phyloP scores from a whole-genome alignment of 2,113 vertebrate genomes.

The Corythaeola cristata region DNA sequence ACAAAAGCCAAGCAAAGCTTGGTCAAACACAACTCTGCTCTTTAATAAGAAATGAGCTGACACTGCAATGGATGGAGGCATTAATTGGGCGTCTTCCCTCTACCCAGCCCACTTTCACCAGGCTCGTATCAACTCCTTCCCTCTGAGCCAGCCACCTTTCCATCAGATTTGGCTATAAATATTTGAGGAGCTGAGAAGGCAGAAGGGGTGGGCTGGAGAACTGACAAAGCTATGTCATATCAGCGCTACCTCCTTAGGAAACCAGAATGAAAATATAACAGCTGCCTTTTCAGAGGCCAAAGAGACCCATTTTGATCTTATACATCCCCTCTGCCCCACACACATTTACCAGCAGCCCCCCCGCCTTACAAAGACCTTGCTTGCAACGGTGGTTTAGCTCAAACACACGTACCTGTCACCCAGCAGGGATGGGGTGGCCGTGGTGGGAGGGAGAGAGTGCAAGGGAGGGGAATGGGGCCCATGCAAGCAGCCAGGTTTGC shows the following conservation, averaged over 20 bases:
- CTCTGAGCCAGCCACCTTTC: not conserved
- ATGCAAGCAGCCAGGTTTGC: not conserved
- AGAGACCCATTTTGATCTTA: not conserved
- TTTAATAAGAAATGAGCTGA: not conserved
- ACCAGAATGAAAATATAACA: not conserved
- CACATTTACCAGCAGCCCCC: not conserved
- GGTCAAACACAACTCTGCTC: not conserved
- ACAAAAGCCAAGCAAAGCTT: not conserved
- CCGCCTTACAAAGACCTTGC: not conserved
- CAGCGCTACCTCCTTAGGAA: not conserved
- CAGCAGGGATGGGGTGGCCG: not conserved
- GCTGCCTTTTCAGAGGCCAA: not conserved
- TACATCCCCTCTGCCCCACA: too few species aligned
- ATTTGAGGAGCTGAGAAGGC: not conserved
- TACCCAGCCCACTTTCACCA: not conserved
- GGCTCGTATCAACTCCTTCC: not conserved
- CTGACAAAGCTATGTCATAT: not conserved
- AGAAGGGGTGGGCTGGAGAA: not conserved
- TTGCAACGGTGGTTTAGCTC: not conserved
- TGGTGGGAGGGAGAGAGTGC: not conserved
- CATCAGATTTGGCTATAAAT: not conserved
- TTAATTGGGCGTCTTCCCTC: not conserved
- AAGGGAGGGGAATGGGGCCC: not conserved
- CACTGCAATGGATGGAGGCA: not conserved
- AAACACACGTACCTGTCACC: accelerated